phyloP scores from a whole-genome alignment of 2,113 vertebrate genomes.

The Alligator mississippiensis region DNA sequence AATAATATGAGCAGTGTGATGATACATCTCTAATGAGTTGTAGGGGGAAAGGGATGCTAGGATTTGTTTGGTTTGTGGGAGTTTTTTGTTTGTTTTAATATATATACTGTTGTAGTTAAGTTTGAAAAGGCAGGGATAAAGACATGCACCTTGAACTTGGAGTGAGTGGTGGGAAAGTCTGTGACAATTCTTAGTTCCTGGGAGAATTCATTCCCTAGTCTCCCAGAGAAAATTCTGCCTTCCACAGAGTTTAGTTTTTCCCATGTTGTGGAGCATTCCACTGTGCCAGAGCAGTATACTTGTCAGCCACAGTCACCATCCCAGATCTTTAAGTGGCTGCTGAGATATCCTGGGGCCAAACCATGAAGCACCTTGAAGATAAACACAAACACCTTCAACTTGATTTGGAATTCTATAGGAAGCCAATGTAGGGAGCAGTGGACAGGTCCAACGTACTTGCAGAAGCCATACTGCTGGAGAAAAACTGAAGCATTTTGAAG shows the following conservation, averaged over 20 bases:
- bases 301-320: not conserved
- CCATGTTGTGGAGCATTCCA: not conserved
- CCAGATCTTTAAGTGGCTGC: not conserved
- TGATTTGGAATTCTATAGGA: not conserved
- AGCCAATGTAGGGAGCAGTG: conserved; percentile 8
- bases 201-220: conserved; percentile 17
- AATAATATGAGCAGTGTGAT: no score
- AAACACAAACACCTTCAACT: not conserved
- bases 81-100: no score
- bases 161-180: conserved; percentile 41
- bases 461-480: not conserved
- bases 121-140: conserved; percentile 35
- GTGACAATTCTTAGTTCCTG: conserved; percentile 32
- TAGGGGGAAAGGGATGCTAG: no score
- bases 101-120: conserved; percentile 11
- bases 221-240: conserved; percentile 16
- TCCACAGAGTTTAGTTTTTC: not conserved
- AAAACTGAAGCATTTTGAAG: not conserved
- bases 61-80: no score
- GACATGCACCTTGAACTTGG: conserved; percentile 19
- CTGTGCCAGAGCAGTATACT: not conserved
- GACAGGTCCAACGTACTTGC: not conserved
- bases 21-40: no score
- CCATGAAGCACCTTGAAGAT: not conserved
- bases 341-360: not conserved